These are phyloP conservation scores for Zoanthus sociatus DNA, from an alignment of 92 coral and sea anemone species.

Conservation along the genomic window DNA sequence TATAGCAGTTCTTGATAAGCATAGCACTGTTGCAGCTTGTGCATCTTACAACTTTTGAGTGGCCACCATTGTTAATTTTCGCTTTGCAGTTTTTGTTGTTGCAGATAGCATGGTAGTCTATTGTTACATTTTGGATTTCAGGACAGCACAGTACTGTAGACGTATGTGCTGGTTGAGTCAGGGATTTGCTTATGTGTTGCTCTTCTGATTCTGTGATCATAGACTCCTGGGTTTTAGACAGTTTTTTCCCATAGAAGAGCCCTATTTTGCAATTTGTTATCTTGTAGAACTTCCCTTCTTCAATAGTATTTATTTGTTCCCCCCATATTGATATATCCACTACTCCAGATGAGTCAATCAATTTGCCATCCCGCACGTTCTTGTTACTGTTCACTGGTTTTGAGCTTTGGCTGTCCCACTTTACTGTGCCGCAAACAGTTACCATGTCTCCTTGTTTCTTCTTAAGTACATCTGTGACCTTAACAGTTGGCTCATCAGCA, in stretches of 20 bases:
- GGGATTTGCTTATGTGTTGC: slow-evolving; percentile 26
- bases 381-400: slow-evolving; percentile 47
- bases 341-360: slow-evolving; percentile 49
- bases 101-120: slow-evolving; percentile 49
- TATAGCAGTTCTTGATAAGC: slow-evolving; percentile 48
- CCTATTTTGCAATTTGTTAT: slow-evolving; percentile 55
- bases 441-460: slow-evolving; percentile 19
- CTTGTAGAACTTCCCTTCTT: slow-evolving; percentile 55
- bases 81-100: slow-evolving; percentile 47
- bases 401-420: slow-evolving; percentile 55
- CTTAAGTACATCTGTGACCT: not conserved
- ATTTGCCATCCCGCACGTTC: slow-evolving; percentile 55
- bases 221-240: slow-evolving; percentile 35
- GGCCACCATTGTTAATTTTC: slow-evolving; percentile 38
- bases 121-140: slow-evolving; percentile 51
- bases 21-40: slow-evolving; percentile 56
- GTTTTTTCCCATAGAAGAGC: slow-evolving; percentile 46
- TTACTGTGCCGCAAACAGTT: slow-evolving; percentile 54
- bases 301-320: slow-evolving; percentile 31
- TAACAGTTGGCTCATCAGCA: slow-evolving; percentile 41
- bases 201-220: slow-evolving; percentile 35
- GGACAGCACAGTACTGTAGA: slow-evolving; percentile 50
- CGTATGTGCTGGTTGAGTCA: not conserved
- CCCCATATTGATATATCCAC: slow-evolving; percentile 53
- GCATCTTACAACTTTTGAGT: slow-evolving; percentile 38